Conservation (phyloP, 2,888 invertebrate genomes). For the Periphyllus acericola region DNA sequence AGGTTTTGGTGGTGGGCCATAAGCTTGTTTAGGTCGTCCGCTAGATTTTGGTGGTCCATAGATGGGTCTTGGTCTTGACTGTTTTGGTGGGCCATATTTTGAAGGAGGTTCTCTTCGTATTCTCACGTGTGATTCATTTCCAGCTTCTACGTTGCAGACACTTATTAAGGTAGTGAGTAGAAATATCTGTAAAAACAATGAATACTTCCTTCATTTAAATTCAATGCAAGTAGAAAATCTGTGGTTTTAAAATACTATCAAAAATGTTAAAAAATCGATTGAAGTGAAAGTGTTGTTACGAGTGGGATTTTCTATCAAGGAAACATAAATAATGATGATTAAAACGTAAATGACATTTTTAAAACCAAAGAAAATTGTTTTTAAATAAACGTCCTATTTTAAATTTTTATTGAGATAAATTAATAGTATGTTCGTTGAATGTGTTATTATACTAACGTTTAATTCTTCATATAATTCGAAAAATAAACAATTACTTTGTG, state of each 20-base stretch:
- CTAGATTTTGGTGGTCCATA: conserved; percentile 61
- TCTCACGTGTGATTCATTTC: conserved; percentile 64
- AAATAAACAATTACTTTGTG: too few relatives aligned
- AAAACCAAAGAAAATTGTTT: background rate
- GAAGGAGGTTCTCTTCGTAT: conserved; percentile 67
- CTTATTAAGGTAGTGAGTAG: conserved; percentile 28
- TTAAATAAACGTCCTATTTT: background rate
- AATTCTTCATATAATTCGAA: too few relatives aligned
- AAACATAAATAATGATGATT: background rate
- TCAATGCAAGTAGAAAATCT: background rate
- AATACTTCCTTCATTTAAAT: background rate
- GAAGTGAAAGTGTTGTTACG: conserved; percentile 18
- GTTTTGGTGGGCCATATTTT: conserved; percentile 63
- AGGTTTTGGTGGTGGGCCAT: conserved; percentile 65
- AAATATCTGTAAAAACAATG: conserved; percentile 57
- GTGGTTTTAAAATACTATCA: background rate
- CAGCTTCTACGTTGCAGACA: conserved; percentile 31
- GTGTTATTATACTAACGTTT: too few relatives aligned
- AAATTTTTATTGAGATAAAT: background rate
- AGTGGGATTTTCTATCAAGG: background rate
- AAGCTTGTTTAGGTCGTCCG: conserved; percentile 62
- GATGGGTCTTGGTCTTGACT: conserved; percentile 44
- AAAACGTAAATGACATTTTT: background rate
- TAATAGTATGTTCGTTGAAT: background rate
- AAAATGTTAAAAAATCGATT: conserved; percentile 10